Evolutionary conservation across 2,797 vertebrate species (phyloP).

Genomic region (Ambastaia sidthimunki): DNA sequence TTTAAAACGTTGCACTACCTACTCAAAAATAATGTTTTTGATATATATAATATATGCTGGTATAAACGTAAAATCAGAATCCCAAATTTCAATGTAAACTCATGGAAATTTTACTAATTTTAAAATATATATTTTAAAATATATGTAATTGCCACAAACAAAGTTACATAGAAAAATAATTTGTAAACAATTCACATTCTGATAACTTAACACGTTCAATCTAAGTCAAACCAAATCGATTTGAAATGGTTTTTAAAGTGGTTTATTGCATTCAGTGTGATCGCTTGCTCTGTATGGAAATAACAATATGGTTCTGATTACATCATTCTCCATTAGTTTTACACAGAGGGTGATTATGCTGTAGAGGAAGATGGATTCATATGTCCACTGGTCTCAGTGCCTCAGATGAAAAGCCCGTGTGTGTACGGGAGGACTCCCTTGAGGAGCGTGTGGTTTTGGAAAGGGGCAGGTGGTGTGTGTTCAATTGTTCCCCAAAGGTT

Average conservation of each 20-base stretch:
- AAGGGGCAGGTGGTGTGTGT: conserved; percentile 50
- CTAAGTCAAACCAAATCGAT: conserved; percentile 33
- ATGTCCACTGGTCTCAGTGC: conserved; percentile 47
- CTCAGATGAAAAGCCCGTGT: conserved; percentile 55
- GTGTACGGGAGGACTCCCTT: conserved; percentile 48
- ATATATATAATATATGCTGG: too few relatives aligned
- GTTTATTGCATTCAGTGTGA: conserved; percentile 29
- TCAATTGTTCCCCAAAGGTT: conserved; percentile 39
- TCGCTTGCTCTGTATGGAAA: conserved; percentile 31
- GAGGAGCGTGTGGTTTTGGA: conserved; percentile 54
- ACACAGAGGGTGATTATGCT: conserved; percentile 55
- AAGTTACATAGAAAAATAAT: background rate
- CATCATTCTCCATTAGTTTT: conserved; percentile 58
- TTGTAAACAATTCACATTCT: conserved; percentile 19
- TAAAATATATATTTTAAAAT: background rate
- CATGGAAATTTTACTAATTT: background rate
- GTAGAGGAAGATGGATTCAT: conserved; percentile 56
- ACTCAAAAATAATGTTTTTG: too few relatives aligned
- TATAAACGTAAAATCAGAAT: too few relatives aligned
- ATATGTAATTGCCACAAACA: background rate
- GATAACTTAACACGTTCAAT: conserved; percentile 26
- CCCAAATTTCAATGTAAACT: background rate
- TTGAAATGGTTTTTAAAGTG: conserved; percentile 41
- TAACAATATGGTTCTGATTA: conserved; percentile 55
- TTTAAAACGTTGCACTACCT: too few relatives aligned